These are phyloP conservation scores for Kuschelorhynchus macadamiae DNA, from an alignment of 2,888 invertebrate species.

Conservation along the genomic window DNA sequence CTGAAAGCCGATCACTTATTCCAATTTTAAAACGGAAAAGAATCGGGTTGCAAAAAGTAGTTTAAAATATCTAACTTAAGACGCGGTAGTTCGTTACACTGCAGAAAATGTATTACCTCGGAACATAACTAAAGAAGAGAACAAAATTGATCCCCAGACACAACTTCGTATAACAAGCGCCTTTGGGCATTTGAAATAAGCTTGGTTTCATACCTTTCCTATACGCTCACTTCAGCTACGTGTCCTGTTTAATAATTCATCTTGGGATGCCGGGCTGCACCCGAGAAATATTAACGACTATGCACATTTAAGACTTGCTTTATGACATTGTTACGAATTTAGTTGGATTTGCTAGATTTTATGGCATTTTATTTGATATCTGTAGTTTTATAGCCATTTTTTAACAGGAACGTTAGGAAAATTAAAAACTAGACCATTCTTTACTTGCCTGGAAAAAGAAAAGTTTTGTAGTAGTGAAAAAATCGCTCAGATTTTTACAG, in stretches of 20 bases:
- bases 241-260: slow-evolving; percentile 34
- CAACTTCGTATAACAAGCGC: slow-evolving; percentile 42
- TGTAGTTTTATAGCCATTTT: no score
- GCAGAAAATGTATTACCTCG: slow-evolving; percentile 13
- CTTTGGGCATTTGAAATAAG: slow-evolving; percentile 41
- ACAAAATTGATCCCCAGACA: slow-evolving; percentile 44
- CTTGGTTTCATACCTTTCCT: slow-evolving; percentile 33
- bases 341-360: no score
- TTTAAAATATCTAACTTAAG: background rate
- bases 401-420: no score
- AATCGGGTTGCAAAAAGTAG: background rate
- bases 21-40: background rate
- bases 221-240: slow-evolving; percentile 37
- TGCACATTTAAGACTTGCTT: no score
- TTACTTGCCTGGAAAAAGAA: no score
- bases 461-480: no score
- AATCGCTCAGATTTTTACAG: no score
- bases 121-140: slow-evolving; percentile 32
- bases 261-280: background rate
- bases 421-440: no score
- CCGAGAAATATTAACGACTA: no score
- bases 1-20: no score
- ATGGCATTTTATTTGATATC: no score
- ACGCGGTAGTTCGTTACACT: background rate
- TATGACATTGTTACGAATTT: no score